A percentile compares a stretch with the other conserved stretches of the same genome.
Conservation (phyloP, 2,888 invertebrate genomes). For the Nymphalis c-album region DNA sequence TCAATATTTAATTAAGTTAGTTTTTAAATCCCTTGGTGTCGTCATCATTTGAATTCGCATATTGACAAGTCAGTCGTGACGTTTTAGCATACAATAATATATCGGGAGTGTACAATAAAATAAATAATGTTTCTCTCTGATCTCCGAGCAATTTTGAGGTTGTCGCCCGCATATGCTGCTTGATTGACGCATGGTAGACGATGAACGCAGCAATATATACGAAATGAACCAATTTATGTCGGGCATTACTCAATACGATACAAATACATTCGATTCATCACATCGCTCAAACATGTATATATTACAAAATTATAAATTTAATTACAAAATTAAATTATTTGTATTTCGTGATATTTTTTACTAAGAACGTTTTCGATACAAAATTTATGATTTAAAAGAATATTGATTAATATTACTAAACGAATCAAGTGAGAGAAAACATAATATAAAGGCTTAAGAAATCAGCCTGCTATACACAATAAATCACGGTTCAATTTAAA, state of each 20-base stretch:
- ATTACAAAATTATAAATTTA: conserved; percentile 8
- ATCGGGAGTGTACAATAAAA: conserved; percentile 7
- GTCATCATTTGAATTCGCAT: conserved; percentile 5
- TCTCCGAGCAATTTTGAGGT: conserved; percentile 31
- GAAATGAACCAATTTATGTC: conserved; percentile 32
- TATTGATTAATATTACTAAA: neutral
- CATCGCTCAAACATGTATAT: conserved; percentile 15
- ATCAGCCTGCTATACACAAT: neutral
- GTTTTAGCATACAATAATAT: conserved; percentile 2
- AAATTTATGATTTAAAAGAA: neutral
- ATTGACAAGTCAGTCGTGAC: conserved; percentile 31
- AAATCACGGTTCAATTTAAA: conserved; percentile 17
- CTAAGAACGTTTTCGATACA: neutral
- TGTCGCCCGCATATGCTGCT: conserved; percentile 33
- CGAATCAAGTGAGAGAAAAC: neutral
- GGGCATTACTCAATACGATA: conserved; percentile 26
- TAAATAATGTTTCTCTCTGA: conserved; percentile 29
- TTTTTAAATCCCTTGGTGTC: neutral
- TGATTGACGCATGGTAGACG: conserved; percentile 33
- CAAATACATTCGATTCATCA: conserved; percentile 25
- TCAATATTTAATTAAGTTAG: no score
- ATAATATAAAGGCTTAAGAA: neutral
- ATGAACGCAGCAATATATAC: conserved; percentile 33
- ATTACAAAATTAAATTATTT: neutral
- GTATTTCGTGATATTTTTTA: neutral